These are phyloP conservation scores for Sycophaga agraensis DNA, from an alignment of 1,140 invertebrate species.

Conservation along the genomic window DNA sequence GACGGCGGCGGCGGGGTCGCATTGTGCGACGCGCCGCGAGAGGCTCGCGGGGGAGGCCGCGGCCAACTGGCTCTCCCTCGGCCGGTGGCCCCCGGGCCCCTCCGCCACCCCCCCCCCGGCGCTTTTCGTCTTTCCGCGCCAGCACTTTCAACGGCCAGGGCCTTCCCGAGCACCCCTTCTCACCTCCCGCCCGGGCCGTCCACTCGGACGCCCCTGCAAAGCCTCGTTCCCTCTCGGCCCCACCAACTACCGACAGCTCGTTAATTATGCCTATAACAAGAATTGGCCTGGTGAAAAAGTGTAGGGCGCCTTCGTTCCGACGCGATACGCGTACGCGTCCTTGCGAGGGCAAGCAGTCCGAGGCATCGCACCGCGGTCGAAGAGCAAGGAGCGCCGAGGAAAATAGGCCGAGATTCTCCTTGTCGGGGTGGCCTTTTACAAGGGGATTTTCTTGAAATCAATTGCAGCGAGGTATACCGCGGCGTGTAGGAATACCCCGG, in stretches of 20 bases:
- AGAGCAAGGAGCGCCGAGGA: too few species aligned
- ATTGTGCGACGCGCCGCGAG: conserved; percentile 47
- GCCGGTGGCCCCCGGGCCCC: conserved; percentile 6
- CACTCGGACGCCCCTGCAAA: conserved; percentile 11
- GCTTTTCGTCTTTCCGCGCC: conserved; percentile 37
- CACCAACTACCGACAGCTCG: too few species aligned
- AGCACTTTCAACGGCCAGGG: background rate
- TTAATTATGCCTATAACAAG: background rate
- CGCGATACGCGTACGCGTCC: background rate
- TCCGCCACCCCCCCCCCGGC: conserved; percentile 21
- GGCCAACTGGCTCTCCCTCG: background rate
- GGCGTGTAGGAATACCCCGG: too few species aligned
- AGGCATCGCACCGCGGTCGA: too few species aligned
- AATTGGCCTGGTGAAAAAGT: too few species aligned
- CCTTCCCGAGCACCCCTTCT: too few species aligned
- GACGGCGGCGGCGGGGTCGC: conserved; percentile 40
- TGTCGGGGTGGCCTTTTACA: too few species aligned
- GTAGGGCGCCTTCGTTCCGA: background rate
- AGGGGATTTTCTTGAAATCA: too few species aligned
- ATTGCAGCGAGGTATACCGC: too few species aligned
- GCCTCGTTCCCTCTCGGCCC: conserved; percentile 2
- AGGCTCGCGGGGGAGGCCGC: too few species aligned
- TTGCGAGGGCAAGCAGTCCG: too few species aligned
- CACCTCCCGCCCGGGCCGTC: conserved; percentile 23
- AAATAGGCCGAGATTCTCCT: too few species aligned